Evolutionary conservation across 1,140 invertebrate species (phyloP).

Genomic region (Nephotettix cincticeps): DNA sequence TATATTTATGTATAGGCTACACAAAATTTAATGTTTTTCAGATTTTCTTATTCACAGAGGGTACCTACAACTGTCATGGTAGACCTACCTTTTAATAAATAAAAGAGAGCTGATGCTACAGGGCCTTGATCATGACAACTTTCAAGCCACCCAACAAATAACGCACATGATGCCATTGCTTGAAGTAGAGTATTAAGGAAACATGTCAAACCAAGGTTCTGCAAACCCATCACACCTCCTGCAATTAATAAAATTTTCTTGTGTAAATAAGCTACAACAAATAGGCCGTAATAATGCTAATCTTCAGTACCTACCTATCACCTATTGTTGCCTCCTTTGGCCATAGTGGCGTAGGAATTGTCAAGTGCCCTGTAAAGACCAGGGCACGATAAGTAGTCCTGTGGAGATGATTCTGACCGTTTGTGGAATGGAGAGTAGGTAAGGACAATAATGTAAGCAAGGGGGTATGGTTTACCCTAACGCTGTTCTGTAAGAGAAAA

Average conservation of each 20-base stretch:
- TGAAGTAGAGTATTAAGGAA: conserved; percentile 85
- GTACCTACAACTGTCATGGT: background rate
- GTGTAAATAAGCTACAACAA: too few relatives aligned
- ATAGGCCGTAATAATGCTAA: too few relatives aligned
- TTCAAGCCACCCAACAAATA: conserved; percentile 78
- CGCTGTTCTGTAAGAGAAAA: too few relatives aligned
- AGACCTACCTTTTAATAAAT: conserved; percentile 29
- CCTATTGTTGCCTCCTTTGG: too few relatives aligned
- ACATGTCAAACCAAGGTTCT: conserved; percentile 84
- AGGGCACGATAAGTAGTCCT: too few relatives aligned
- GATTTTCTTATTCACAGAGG: background rate
- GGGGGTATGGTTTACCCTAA: too few relatives aligned
- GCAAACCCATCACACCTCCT: conserved; percentile 74
- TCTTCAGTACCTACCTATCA: too few relatives aligned
- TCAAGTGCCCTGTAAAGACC: too few relatives aligned
- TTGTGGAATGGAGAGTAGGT: too few relatives aligned
- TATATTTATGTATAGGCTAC: background rate
- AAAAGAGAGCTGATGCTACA: conserved; percentile 23
- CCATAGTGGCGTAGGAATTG: too few relatives aligned
- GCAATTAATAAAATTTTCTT: conserved; percentile 39
- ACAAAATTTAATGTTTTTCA: background rate
- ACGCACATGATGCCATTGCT: conserved; percentile 76
- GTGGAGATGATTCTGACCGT: too few relatives aligned
- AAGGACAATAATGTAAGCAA: too few relatives aligned
- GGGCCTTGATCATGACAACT: conserved; percentile 52